Evolutionary conservation across 1,140 invertebrate genomes (phyloP).

Genomic region (Liolophura sinensis): DNA sequence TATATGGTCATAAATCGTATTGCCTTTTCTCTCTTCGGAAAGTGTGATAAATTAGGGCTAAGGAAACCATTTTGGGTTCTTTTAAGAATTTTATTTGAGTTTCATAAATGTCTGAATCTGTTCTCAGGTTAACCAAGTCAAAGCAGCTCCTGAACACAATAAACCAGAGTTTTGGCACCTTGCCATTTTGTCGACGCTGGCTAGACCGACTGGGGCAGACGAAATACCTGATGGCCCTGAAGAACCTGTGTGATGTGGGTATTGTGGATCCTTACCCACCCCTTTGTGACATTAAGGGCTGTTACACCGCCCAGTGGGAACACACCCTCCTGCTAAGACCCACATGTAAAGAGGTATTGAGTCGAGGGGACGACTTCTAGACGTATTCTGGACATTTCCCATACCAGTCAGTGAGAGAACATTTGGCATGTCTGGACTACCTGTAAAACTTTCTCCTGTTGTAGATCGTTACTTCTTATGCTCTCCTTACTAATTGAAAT

Average conservation of each 20-base stretch:
- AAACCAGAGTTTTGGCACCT: constrained; percentile 96
- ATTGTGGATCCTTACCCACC: constrained; percentile 98
- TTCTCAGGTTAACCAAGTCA: constrained; percentile 80
- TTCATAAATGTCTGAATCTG: background rate
- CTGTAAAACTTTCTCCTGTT: too few species aligned
- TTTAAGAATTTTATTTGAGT: too few species aligned
- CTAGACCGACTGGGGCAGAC: constrained; percentile 94
- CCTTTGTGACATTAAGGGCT: constrained; percentile 95
- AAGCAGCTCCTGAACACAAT: constrained; percentile 93
- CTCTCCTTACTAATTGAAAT: too few species aligned
- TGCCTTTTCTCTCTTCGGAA: too few species aligned
- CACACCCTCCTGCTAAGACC: constrained; percentile 97
- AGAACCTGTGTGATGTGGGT: constrained; percentile 88
- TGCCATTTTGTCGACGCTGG: constrained; percentile 99
- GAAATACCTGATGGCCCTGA: constrained; percentile 97
- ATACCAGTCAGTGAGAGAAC: too few species aligned
- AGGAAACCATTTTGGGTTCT: too few species aligned
- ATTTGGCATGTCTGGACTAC: too few species aligned
- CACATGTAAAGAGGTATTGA: constrained; percentile 98
- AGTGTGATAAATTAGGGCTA: too few species aligned
- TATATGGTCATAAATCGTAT: too few species aligned
- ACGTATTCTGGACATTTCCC: background rate
- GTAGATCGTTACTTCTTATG: too few species aligned
- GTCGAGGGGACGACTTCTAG: constrained; percentile 94
- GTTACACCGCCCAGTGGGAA: constrained; percentile 99